Base-by-base conservation (phyloP, 2,113 vertebrate genomes). In the Nycticryphes semicollaris region DNA sequence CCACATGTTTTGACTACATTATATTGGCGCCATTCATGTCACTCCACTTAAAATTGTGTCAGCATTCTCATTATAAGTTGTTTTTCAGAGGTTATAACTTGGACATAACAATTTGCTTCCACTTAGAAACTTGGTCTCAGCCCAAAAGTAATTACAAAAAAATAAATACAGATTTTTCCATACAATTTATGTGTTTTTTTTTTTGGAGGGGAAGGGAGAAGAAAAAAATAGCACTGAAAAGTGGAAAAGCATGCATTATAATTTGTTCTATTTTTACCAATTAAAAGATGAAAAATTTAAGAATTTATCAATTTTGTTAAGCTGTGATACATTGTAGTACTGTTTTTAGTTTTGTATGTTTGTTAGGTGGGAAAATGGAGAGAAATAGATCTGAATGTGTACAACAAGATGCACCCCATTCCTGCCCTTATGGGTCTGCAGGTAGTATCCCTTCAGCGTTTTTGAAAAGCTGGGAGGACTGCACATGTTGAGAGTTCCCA, bases 1-100 rank as follows among this genome's bases (percentile, higher is more conserved):
- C 54, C 84, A 81, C 27, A 72, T 75, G 88, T 94, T 97, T 96
- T 90, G 73, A 89, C 95, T 94, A 68, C 25, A 68, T 84, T 93
- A 41, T 41, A 37, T 73, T 87, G 89, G 59, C 2, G 7, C 68
- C 43, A 6, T 72, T 94, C 48, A 37, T 77, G 33, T 84, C 78
- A 56, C 47, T 93, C 23, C 56, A 68, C 82, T 95, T 88, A 85
- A 87, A 81, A 67, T 90, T 84, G 76, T 88, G 62, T 96, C 73
- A 82, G 59, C 62, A 30, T 96, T 96, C 67, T 81, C 41, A 76
- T 84, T 84, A 73, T 31, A 80, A 91, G 30, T 47, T 94, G 80
- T 89, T 95, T 88, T 95, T 83, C 78, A 85, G 80, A 78, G 83
- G 33, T 86, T 96, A 14, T 88, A 84, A 93, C 59, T 93, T 93